Evolutionary conservation across 2,888 invertebrate genomes (phyloP).

Genomic region (Rhorus exstirpatorius): DNA sequence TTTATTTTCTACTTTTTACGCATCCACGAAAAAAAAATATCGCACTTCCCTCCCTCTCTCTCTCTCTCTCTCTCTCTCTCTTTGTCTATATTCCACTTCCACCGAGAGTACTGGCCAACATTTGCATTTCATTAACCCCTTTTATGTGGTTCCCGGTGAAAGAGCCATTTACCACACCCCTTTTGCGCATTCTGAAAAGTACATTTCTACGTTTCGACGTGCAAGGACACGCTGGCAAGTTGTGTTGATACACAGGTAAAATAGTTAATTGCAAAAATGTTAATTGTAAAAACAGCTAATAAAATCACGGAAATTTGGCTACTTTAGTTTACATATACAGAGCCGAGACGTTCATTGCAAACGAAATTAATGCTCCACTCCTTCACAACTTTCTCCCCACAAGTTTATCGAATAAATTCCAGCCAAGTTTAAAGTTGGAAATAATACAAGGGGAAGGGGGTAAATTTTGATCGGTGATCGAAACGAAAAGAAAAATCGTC

Average conservation of each 20-base stretch:
- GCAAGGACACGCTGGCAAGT: too few species aligned
- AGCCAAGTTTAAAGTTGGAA: too few species aligned
- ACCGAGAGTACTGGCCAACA: conserved; percentile 58
- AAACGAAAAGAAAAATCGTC: conserved; percentile 25
- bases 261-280: conserved; percentile 29
- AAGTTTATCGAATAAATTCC: too few species aligned
- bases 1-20: conserved; percentile 77
- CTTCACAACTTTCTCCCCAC: too few species aligned
- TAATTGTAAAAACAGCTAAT: too few species aligned
- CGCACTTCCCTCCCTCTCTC: neutral
- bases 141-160: conserved; percentile 18
- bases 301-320: too few species aligned
- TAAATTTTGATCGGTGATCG: neutral
- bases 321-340: too few species aligned
- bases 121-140: conserved; percentile 82
- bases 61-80: conserved; percentile 35
- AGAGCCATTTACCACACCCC: conserved; percentile 29
- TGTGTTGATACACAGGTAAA: neutral
- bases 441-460: too few species aligned
- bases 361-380: too few species aligned
- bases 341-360: too few species aligned
- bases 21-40: conserved; percentile 7
- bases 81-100: conserved; percentile 5
- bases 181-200: conserved; percentile 17
- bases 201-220: conserved; percentile 22